Evolutionary conservation across 2,113 vertebrate species (phyloP).

Genomic region (Labeo catla): DNA sequence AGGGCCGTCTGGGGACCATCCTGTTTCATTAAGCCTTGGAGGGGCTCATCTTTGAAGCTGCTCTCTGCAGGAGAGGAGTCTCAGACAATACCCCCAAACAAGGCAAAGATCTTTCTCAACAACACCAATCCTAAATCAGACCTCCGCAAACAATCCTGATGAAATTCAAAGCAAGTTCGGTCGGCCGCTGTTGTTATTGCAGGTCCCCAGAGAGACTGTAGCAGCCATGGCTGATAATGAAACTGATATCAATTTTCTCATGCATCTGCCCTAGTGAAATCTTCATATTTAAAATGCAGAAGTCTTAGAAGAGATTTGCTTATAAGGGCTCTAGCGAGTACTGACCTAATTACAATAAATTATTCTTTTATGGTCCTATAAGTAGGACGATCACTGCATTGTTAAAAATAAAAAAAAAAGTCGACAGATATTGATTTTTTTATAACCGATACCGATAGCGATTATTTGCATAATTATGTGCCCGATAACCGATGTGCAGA

Average conservation of each 20-base stretch:
- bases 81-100: slow-evolving; percentile 35
- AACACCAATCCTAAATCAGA: slow-evolving; percentile 28
- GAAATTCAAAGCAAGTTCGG: slow-evolving; percentile 42
- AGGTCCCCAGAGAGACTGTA: slow-evolving; percentile 44
- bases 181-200: background rate
- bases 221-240: slow-evolving; percentile 45
- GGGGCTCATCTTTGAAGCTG: slow-evolving; percentile 56
- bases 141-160: slow-evolving; percentile 46
- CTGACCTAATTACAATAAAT: slow-evolving; percentile 43
- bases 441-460: no score
- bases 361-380: background rate
- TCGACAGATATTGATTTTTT: no score
- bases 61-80: slow-evolving; percentile 47
- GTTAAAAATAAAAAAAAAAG: background rate
- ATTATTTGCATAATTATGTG: no score
- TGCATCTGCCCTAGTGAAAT: slow-evolving; percentile 53
- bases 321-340: slow-evolving; percentile 14
- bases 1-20: slow-evolving; percentile 43
- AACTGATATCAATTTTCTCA: slow-evolving; percentile 31
- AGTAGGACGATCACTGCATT: background rate
- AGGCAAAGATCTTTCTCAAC: slow-evolving; percentile 56
- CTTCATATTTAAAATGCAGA: slow-evolving; percentile 45
- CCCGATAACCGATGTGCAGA: no score
- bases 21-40: slow-evolving; percentile 60
- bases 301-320: slow-evolving; percentile 27